Conservation (phyloP, 23 tunicate species). For the Ascidia mentula region DNA sequence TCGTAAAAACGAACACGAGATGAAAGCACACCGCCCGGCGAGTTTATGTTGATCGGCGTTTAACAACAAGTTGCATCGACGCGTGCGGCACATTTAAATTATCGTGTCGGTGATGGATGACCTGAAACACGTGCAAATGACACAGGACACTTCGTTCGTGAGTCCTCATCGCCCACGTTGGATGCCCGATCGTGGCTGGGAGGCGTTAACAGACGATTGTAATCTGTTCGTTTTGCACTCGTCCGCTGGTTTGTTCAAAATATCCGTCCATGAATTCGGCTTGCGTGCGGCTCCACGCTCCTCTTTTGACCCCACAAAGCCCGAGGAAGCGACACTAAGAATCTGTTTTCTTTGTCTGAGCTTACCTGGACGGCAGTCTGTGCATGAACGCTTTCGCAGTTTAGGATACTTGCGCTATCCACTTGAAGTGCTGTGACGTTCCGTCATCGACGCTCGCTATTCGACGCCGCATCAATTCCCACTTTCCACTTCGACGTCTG, state of each 20-base stretch:
- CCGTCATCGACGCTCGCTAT: constrained; percentile 15
- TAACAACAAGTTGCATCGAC: neutral
- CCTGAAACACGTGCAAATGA: no score
- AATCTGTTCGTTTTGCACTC: neutral
- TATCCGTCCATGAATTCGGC: neutral
- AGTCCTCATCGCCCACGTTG: neutral
- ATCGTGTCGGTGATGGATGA: neutral
- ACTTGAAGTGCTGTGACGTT: constrained; percentile 15
- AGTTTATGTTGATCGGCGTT: neutral
- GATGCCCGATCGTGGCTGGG: neutral
- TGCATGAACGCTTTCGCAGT: neutral
- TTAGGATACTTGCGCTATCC: neutral
- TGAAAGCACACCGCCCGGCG: neutral
- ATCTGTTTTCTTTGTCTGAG: neutral
- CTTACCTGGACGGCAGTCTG: no score
- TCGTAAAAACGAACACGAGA: neutral
- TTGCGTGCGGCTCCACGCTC: neutral
- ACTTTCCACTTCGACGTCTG: constrained; percentile 1
- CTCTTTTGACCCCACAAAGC: neutral
- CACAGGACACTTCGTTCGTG: no score
- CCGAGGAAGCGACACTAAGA: neutral
- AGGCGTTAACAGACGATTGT: neutral
- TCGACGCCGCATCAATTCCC: constrained; percentile 22
- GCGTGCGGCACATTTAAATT: neutral
- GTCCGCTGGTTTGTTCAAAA: neutral